Conservation (phyloP, 2,888 invertebrate genomes). For the Parnassius mnemosyne region DNA sequence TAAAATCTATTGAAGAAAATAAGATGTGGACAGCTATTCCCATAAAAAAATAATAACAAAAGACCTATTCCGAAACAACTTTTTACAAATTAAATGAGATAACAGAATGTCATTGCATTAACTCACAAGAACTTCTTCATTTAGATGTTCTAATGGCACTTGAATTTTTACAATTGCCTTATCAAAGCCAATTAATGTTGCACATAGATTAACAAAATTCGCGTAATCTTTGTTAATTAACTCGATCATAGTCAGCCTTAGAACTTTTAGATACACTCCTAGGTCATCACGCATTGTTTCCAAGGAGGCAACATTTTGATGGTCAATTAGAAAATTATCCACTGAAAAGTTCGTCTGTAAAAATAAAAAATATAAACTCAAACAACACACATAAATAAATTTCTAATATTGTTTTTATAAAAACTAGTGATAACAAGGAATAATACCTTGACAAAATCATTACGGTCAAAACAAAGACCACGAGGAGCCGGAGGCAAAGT, state of each 20-base stretch:
- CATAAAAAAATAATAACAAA: too few relatives aligned
- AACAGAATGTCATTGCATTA: conserved; percentile 6
- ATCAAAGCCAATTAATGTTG: conserved; percentile 95
- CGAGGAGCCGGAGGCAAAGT: conserved; percentile 81
- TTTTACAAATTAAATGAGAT: neutral
- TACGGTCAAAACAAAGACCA: conserved; percentile 86
- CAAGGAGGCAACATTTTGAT: conserved; percentile 85
- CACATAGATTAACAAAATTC: conserved; percentile 97
- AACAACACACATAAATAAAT: conserved; percentile 4
- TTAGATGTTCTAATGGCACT: conserved; percentile 88
- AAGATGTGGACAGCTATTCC: too few relatives aligned
- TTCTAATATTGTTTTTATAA: conserved; percentile 4
- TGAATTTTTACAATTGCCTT: conserved; percentile 91
- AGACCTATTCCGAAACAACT: too few relatives aligned
- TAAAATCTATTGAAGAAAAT: too few relatives aligned
- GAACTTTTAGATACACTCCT: conserved; percentile 93
- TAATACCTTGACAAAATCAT: conserved; percentile 82
- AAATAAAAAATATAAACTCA: conserved; percentile 19
- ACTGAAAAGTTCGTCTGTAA: conserved; percentile 93
- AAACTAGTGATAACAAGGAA: conserved; percentile 16
- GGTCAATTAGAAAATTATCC: conserved; percentile 93
- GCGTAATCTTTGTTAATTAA: conserved; percentile 98
- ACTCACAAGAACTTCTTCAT: conserved; percentile 90
- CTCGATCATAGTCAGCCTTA: conserved; percentile 96
- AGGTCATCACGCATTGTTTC: conserved; percentile 95